Evolutionary conservation across 2,888 invertebrate genomes (phyloP), one percentile per base, ranked within the genome.

Genomic region (Pammene aurita): DNA sequence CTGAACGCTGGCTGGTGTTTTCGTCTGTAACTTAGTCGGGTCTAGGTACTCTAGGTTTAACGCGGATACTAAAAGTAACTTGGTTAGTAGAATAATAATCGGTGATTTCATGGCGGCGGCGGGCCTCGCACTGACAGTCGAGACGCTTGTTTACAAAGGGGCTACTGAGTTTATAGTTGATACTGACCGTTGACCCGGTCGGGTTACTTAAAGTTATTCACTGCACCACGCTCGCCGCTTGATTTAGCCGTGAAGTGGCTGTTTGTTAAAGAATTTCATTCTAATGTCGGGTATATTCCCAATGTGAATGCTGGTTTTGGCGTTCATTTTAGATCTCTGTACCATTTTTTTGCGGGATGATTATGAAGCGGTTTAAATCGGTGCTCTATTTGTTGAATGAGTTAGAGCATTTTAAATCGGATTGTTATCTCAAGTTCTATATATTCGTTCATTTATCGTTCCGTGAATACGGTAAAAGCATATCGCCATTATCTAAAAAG

Each of bases 1-100:
- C 77, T 92, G 92, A 0, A 77, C 72, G 0, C 65, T 66, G 0
- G 86, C 71, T 0, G 85, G 38, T 0, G 82, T 81, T 71, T 78
- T 80, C 0, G 89, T 89, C 78, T 90, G 90, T 26, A 89, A 71
- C 70, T 83, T 83, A 2, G 79, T 80, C 4, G 90, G 89, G 64
- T 89, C 88, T 56, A 92, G 75, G 67, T 86, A 89, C n/a, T 89
- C 79, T 2, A 92, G 78, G 73, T 91, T 86, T 0, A 87, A 42
- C 7, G 81, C 82, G 57, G 76, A 69, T 4, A 71, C 72, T n/a
- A 78, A 55, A 5, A 75, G 61, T 14, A 77, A 71, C 61, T 77
- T 72, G 10, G 76, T 46, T 0, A 81, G 50, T 35, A 84, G 61
- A 46, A 73, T 35, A 7, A 73, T 14, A 41, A 72, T 44, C 7